A percentile compares a stretch with the other conserved stretches of the same genome.
These are phyloP conservation scores for Drosophila planitibia DNA, from an alignment of 2,888 invertebrate species.

Conservation along the genomic window DNA sequence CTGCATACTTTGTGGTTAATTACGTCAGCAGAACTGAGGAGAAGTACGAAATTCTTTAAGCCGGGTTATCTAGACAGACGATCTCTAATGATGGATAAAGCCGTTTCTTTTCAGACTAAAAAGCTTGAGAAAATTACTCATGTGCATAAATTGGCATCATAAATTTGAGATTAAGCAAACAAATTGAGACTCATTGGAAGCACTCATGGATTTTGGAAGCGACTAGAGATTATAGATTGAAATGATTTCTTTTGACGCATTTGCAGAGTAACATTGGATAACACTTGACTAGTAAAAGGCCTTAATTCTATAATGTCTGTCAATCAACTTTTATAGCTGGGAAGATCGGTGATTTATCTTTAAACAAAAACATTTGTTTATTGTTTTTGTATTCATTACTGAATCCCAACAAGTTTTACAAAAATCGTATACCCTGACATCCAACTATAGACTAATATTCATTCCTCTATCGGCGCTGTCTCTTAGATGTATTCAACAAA, in stretches of 20 bases:
- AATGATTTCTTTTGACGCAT: neutral
- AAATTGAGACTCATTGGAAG: constrained; percentile 16
- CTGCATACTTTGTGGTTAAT: constrained; percentile 66
- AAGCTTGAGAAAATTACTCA: constrained; percentile 11
- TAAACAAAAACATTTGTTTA: neutral
- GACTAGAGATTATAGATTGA: constrained; percentile 2
- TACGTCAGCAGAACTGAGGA: constrained; percentile 52
- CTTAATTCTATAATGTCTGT: neutral
- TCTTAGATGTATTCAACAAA: constrained; percentile 16
- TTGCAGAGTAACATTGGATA: neutral
- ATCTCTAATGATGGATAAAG: constrained; percentile 33
- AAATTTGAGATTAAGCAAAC: constrained; percentile 16
- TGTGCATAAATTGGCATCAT: constrained; percentile 13
- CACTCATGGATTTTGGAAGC: constrained; percentile 2
- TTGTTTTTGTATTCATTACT: neutral
- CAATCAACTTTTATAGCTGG: neutral
- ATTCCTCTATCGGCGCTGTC: constrained; percentile 1
- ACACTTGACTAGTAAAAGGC: neutral
- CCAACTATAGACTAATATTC: neutral
- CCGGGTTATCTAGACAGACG: constrained; percentile 42
- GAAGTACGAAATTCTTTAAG: constrained; percentile 15
- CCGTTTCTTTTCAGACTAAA: constrained; percentile 7
- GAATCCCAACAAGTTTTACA: neutral
- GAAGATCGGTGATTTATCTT: neutral
- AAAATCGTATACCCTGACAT: neutral